Evolutionary conservation across 2,888 invertebrate species (phyloP).

Genomic region (Toxonevra muliebris): DNA sequence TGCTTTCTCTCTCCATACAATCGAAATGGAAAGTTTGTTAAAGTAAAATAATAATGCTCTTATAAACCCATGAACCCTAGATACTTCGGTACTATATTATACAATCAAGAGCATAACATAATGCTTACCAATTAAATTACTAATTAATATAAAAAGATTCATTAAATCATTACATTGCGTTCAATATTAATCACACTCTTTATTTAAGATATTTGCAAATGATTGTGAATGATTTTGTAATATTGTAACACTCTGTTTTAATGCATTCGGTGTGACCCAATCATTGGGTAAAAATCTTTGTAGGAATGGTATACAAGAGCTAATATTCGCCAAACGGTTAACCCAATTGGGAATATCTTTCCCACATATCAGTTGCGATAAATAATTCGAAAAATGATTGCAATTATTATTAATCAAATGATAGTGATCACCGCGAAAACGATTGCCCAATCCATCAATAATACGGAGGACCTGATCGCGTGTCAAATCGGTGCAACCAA

Average conservation of each 20-base stretch:
- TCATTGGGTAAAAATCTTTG: constrained; percentile 88
- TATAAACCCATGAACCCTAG: too few species aligned
- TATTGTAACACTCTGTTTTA: constrained; percentile 20
- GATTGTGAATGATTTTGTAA: constrained; percentile 20
- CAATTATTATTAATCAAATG: constrained; percentile 98
- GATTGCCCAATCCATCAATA: constrained; percentile 87
- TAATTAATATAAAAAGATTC: too few species aligned
- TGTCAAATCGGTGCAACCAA: constrained; percentile 95
- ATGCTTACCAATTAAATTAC: too few species aligned
- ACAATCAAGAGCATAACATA: too few species aligned
- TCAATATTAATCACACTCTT: background rate
- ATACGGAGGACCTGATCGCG: constrained; percentile 89
- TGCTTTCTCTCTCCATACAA: too few species aligned
- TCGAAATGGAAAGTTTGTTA: too few species aligned
- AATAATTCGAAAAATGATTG: constrained; percentile 92
- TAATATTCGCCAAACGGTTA: constrained; percentile 74
- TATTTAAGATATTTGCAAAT: constrained; percentile 20
- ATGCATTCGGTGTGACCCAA: constrained; percentile 30
- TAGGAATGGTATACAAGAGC: constrained; percentile 91
- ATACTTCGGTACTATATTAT: too few species aligned
- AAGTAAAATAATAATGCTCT: too few species aligned
- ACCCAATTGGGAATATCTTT: constrained; percentile 96
- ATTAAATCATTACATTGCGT: too few species aligned
- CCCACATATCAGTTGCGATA: constrained; percentile 88
- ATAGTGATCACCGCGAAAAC: constrained; percentile 93